These are phyloP conservation scores for Triops longicaudatus DNA, from an alignment of 1,140 invertebrate species.

Conservation along the genomic window DNA sequence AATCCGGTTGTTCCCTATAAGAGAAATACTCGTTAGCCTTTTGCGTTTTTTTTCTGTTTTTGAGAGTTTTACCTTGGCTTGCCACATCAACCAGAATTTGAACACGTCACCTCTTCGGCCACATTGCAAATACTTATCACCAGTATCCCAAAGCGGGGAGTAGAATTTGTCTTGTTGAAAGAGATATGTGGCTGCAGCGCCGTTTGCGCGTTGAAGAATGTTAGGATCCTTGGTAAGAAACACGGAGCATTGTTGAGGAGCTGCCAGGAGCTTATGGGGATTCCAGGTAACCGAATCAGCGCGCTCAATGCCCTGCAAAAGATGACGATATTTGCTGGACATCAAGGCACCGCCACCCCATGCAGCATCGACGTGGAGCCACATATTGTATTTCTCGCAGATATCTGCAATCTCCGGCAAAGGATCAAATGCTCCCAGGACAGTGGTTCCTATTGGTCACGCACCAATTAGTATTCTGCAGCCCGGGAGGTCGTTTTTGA, in stretches of 20 bases:
- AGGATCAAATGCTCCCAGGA: constrained; percentile 81
- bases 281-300: constrained; percentile 92
- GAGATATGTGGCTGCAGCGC: constrained; percentile 72
- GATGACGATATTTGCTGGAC: constrained; percentile 64
- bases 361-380: constrained; percentile 93
- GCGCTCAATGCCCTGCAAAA: constrained; percentile 61
- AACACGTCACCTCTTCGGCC: constrained; percentile 88
- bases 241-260: constrained; percentile 81
- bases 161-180: constrained; percentile 97
- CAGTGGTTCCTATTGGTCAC: constrained; percentile 40
- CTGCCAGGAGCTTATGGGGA: constrained; percentile 80
- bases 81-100: constrained; percentile 98
- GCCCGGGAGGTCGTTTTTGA: not conserved
- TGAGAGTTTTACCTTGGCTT: constrained; percentile 57
- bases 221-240: constrained; percentile 56
- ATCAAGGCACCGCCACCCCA: constrained; percentile 87
- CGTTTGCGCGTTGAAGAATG: constrained; percentile 50
- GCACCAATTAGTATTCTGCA: not conserved
- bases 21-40: constrained; percentile 21
- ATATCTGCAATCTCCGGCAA: constrained; percentile 66
- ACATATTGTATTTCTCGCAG: constrained; percentile 72
- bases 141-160: constrained; percentile 79
- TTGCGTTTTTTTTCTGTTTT: not conserved
- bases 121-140: constrained; percentile 89
- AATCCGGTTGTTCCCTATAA: constrained; percentile 62